phyloP scores from a whole-genome alignment of 2,797 vertebrate genomes.

The Microchirus variegatus region DNA sequence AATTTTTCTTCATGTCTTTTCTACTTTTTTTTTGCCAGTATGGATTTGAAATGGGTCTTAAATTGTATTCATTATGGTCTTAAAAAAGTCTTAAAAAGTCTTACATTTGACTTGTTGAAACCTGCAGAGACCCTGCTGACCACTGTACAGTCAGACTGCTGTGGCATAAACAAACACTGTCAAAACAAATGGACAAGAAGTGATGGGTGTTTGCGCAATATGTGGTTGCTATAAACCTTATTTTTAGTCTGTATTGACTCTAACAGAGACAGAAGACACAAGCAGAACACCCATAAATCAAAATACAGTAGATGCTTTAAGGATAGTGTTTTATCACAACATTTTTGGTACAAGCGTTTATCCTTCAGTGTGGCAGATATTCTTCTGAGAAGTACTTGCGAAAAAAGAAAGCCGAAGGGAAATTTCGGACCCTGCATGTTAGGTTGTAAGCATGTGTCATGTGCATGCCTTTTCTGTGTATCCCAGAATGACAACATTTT shows the following conservation, averaged over 20 bases:
- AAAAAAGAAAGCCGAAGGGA: not conserved
- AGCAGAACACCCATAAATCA: not conserved
- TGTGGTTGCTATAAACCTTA: too few relatives aligned
- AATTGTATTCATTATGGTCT: too few relatives aligned
- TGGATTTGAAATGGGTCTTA: too few relatives aligned
- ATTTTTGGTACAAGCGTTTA: not conserved
- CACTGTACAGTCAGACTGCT: too few relatives aligned
- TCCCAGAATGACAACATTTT: conserved; percentile 10
- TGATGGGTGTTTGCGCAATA: too few relatives aligned
- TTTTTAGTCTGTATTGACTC: not conserved
- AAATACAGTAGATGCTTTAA: not conserved
- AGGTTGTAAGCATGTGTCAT: conserved; percentile 5
- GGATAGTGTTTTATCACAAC: not conserved
- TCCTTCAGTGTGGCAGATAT: not conserved
- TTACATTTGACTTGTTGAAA: too few relatives aligned
- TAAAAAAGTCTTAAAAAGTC: too few relatives aligned
- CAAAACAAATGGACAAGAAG: too few relatives aligned
- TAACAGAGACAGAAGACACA: not conserved
- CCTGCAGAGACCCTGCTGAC: too few relatives aligned
- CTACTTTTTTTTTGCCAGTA: too few relatives aligned
- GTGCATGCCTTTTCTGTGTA: not conserved
- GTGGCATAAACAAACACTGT: too few relatives aligned
- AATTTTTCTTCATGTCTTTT: too few relatives aligned
- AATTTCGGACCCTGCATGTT: not conserved
- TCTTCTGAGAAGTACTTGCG: not conserved